phyloP scores from a whole-genome alignment of 2,888 invertebrate genomes.

The Iselma pallidipennis region DNA sequence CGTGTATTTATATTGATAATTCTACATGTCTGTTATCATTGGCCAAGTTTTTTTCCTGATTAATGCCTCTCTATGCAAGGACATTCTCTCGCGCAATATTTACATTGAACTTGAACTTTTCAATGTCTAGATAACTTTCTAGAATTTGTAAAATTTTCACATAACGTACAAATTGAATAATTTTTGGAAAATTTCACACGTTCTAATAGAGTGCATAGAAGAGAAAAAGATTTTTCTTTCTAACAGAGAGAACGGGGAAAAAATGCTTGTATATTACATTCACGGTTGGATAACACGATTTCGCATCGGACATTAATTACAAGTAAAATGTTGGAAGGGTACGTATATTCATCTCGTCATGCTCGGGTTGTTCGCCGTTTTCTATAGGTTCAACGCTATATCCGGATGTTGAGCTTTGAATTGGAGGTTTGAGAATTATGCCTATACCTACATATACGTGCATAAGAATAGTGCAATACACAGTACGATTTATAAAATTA shows the following conservation, averaged over 20 bases:
- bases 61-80: too few species aligned
- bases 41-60: too few species aligned
- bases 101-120: background rate
- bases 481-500: too few species aligned
- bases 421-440: too few species aligned
- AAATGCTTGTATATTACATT: slow-evolving; percentile 49
- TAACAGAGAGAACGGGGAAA: too few species aligned
- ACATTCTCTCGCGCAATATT: background rate
- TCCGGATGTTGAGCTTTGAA: slow-evolving; percentile 24
- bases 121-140: background rate
- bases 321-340: slow-evolving; percentile 26
- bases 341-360: slow-evolving; percentile 42
- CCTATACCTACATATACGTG: too few species aligned
- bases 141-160: background rate
- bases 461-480: too few species aligned
- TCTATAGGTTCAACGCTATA: slow-evolving; percentile 20
- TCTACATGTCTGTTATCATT: background rate
- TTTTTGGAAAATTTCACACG: background rate
- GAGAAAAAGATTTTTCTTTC: background rate
- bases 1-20: background rate
- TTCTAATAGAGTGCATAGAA: background rate
- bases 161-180: too few species aligned
- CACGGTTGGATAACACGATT: slow-evolving; percentile 51
- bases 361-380: slow-evolving; percentile 25
- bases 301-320: slow-evolving; percentile 52